Conservation (phyloP, 2,797 vertebrate species). For the Typhlichthys subterraneus region DNA sequence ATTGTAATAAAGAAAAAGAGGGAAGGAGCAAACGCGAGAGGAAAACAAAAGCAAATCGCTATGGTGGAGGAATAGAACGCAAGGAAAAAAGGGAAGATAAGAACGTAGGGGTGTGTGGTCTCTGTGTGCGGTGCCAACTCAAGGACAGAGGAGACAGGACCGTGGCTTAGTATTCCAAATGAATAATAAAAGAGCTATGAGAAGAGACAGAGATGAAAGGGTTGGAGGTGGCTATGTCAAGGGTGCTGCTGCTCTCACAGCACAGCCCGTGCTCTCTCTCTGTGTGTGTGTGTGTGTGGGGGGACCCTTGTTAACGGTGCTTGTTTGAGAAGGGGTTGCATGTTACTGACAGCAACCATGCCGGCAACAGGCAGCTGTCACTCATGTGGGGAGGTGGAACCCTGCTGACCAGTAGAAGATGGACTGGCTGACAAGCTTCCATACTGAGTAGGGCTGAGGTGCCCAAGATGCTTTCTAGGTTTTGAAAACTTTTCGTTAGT, state of each 20-base stretch:
- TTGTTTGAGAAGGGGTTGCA: conserved; percentile 67
- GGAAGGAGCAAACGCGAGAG: conserved; percentile 36
- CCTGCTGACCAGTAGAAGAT: conserved; percentile 43
- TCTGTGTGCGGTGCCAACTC: conserved; percentile 61
- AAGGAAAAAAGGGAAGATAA: conserved; percentile 25
- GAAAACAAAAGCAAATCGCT: conserved; percentile 8
- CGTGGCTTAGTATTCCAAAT: conserved; percentile 68
- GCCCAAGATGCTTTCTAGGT: too few species aligned
- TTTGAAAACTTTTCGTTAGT: too few species aligned
- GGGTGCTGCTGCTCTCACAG: conserved; percentile 46
- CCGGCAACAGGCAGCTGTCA: conserved; percentile 66
- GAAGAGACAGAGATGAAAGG: conserved; percentile 58
- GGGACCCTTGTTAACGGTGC: conserved; percentile 66
- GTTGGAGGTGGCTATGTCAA: conserved; percentile 58
- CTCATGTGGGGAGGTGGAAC: conserved; percentile 54
- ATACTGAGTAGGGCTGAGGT: too few species aligned
- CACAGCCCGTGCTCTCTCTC: conserved; percentile 29
- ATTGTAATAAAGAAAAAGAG: conserved; percentile 62
- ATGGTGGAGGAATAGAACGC: conserved; percentile 22
- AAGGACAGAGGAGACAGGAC: conserved; percentile 73
- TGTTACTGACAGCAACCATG: conserved; percentile 62
- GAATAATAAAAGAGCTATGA: conserved; percentile 63
- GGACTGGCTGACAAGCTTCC: too few species aligned
- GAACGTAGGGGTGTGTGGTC: conserved; percentile 47
- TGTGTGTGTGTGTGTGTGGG: conserved; percentile 25